Base-by-base conservation (phyloP, 2,113 vertebrate species). In the Hemiprocne comata region DNA sequence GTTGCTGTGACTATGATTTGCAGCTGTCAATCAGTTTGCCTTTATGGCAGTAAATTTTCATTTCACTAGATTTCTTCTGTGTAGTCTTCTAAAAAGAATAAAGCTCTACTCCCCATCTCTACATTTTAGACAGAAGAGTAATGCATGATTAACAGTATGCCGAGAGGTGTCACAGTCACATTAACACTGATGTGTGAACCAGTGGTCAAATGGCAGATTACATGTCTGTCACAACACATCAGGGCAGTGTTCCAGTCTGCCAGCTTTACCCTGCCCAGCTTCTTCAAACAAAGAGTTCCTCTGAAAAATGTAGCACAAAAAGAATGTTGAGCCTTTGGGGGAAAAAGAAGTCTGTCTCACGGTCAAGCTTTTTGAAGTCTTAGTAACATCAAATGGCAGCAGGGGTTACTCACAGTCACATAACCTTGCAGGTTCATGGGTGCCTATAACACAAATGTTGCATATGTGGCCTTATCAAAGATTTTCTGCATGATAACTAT, bases 171-270 rank as follows among this genome's bases (percentile, higher is more conserved):
- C 95, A 96, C 96, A 96, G 94, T 95, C 95, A 96, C 94, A 95
- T 95, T 92, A 94, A 89, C 95, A 95, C 95, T 80, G 92, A 96
- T 90, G 94, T 96, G 96, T 96, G 96, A 96, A 97, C 95, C 95
- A 97, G 89, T 95, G 96, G 96, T 97, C 96, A 97, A 97, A 97
- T 96, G 94, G 93, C 85, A 96, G 88, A 95, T 97, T 95, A 95
- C 91, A 95, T 97, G 95, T 97, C 96, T 97, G 94, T 97, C 96
- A 97, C 93, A 97, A 97, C 94, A 96, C 96, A 97, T 96, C 95
- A 97, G 96, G 93, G 94, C 95, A 97, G 96, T 95, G 93, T 95
- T 97, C 96, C 96, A 97, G 96, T 95, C 95, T 97, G 96, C 94
- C 95, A 95, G 96, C 94, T 96, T 88, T 96, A 96, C 90, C 94